phyloP scores from a whole-genome alignment of 2,888 invertebrate genomes.

The Zygaena filipendulae region DNA sequence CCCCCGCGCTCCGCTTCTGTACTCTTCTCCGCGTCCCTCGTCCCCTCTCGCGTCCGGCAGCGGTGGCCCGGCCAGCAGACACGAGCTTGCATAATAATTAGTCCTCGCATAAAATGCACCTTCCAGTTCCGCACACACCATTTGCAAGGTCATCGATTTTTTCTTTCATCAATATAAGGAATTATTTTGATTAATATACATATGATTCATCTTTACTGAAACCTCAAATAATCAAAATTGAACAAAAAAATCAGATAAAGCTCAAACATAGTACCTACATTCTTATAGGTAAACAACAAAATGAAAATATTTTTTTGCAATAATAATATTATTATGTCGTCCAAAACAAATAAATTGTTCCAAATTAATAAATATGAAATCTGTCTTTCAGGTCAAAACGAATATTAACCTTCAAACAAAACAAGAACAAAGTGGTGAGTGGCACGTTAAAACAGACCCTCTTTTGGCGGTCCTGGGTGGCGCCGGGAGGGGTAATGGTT shows the following conservation, averaged over 20 bases:
- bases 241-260: no score
- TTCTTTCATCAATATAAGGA: no score
- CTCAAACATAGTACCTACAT: no score
- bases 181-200: no score
- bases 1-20: slow-evolving; percentile 18
- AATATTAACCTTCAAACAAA: slow-evolving; percentile 66
- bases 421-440: slow-evolving; percentile 60
- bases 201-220: no score
- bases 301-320: no score
- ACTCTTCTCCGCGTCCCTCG: slow-evolving; percentile 17
- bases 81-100: slow-evolving; percentile 60
- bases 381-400: slow-evolving; percentile 41
- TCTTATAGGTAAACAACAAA: no score
- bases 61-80: slow-evolving; percentile 41
- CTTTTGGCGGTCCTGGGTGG: slow-evolving; percentile 29
- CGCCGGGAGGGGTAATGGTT: slow-evolving; percentile 19
- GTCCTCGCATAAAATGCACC: slow-evolving; percentile 49
- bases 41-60: slow-evolving; percentile 19
- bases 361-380: no score
- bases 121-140: slow-evolving; percentile 35
- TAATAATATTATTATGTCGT: no score
- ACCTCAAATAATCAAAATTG: no score
- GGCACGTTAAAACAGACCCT: slow-evolving; percentile 48
- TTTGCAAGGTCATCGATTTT: slow-evolving; percentile 58
- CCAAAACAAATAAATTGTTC: no score